Base-by-base conservation (phyloP, 2,797 vertebrate species). In the Discoglossus pictus region DNA sequence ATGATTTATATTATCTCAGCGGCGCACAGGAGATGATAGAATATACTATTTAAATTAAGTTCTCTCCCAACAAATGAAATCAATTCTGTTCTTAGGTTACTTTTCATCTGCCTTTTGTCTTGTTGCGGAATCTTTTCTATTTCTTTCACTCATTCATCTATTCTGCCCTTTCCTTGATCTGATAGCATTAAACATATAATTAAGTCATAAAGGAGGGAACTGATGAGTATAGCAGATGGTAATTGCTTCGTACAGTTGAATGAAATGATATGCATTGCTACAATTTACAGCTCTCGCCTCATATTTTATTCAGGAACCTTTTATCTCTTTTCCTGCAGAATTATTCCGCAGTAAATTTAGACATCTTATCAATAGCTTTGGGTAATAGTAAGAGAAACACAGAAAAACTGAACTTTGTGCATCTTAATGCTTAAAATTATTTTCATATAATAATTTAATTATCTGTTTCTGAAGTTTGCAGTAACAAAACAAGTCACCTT, bases 101-200 rank as follows among this genome's bases (percentile, higher is more conserved):
- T 96, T 97, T 93, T 97, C 93, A 93, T 94, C 91, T 94, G 91
- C 92, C 96, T 98, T 98, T 99, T 98, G 94, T 98, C 96, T 98
- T 97, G 94, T 97, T 98, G 93, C 90, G 23, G 91, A 95, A 98
- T 99, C 97, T 98, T 96, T 96, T 92, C 94, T 96, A 90, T 93
- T 95, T 96, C 93, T 93, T 89, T 88, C 89, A 88, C 93, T 94
- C 95, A 98, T 98, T 98, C 96, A 97, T 98, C 94, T 98, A 95
- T 98, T 97, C 94, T 99, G 97, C 97, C 97, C 96, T 99, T 99
- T 98, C 94, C 93, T 96, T 98, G 95, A 99, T 99, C 97, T 98
- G 97, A 99, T 99, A 99, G 95, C 97, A 99, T 99, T 99, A 99
- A 99, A 99, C 97, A 99, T 98, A 98, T 99, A 99, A 99, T 99